A percentile compares a stretch with the other conserved stretches of the same genome.
Conservation (phyloP, 2,888 invertebrate species). For the Aelia acuminata region DNA sequence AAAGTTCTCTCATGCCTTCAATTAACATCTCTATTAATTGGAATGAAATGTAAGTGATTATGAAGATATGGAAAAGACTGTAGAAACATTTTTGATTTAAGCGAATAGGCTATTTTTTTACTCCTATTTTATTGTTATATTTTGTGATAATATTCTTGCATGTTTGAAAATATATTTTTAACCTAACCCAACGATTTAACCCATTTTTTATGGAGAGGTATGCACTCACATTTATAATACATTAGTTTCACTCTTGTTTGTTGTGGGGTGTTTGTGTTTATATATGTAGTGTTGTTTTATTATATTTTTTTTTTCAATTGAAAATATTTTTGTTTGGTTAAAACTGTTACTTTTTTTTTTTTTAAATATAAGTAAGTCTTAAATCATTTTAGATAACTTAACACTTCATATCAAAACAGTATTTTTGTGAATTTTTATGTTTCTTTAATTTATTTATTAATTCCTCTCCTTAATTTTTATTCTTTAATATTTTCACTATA, state of each 20-base stretch:
- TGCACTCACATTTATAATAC: not conserved
- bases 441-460: not conserved
- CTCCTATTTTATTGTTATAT: not conserved
- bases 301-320: no score
- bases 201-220: not conserved
- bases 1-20: not conserved
- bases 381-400: not conserved
- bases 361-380: not conserved
- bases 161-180: not conserved
- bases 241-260: not conserved
- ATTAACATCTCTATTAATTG: not conserved
- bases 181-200: not conserved
- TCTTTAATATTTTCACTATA: not conserved
- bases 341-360: no score
- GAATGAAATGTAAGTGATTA: not conserved
- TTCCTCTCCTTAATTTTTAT: not conserved
- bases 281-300: no score
- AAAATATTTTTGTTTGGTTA: no score
- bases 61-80: constrained; percentile 10
- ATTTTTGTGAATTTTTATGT: not conserved
- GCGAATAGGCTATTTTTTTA: constrained; percentile 17
- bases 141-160: constrained; percentile 18
- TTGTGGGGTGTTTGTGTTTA: no score
- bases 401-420: not conserved
- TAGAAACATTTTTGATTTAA: not conserved